These are phyloP conservation scores for Xestia xanthographa DNA, from an alignment of 2,888 invertebrate genomes.

Conservation along the genomic window DNA sequence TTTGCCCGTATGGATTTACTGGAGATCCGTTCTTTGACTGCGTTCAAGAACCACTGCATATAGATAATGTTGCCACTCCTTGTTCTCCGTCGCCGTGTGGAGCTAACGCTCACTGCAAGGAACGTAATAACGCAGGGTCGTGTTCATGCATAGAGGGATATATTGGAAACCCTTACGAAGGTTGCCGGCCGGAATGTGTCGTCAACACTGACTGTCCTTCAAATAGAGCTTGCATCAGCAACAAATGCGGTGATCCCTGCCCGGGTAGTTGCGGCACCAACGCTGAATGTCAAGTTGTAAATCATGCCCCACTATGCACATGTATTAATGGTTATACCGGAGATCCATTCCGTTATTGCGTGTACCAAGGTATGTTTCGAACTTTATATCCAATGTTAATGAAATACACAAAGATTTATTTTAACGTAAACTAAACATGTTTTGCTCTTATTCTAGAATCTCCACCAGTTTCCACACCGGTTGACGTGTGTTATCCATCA, in stretches of 20 bases:
- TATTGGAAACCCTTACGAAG: constrained; percentile 95
- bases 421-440: neutral
- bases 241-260: constrained; percentile 94
- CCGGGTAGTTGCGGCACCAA: constrained; percentile 94
- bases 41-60: constrained; percentile 78
- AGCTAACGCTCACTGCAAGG: constrained; percentile 91
- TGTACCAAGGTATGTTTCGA: constrained; percentile 82
- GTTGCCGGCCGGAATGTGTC: constrained; percentile 94
- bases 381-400: neutral
- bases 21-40: constrained; percentile 95
- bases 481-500: constrained; percentile 93
- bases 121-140: constrained; percentile 91
- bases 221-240: constrained; percentile 92
- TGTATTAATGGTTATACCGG: constrained; percentile 93
- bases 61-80: constrained; percentile 86
- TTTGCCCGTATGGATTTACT: constrained; percentile 92
- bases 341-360: constrained; percentile 93
- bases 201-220: constrained; percentile 93
- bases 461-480: constrained; percentile 87
- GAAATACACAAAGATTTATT: neutral
- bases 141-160: constrained; percentile 93
- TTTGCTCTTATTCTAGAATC: constrained; percentile 82
- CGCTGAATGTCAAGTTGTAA: constrained; percentile 93
- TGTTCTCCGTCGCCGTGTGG: constrained; percentile 92
- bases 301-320: constrained; percentile 92